Evolutionary conservation across 2,113 vertebrate genomes (phyloP).

Genomic region (Lucifuga dentata): DNA sequence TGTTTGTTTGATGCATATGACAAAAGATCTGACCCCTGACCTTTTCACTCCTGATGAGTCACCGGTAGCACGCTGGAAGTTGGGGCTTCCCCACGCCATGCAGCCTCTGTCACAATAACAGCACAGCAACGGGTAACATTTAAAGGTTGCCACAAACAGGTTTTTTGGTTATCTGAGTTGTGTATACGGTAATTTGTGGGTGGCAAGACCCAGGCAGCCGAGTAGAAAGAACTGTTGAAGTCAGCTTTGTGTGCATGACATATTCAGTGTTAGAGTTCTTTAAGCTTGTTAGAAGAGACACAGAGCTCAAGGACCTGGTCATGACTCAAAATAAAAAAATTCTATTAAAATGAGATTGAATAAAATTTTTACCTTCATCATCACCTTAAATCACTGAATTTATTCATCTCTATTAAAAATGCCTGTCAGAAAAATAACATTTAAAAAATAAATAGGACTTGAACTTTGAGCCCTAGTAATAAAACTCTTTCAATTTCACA

Average conservation of each 20-base stretch:
- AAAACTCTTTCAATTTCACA: too few species aligned
- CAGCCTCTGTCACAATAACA: conserved; percentile 17
- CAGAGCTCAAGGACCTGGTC: too few species aligned
- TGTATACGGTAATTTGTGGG: conserved; percentile 22
- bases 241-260: conserved; percentile 15
- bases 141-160: conserved; percentile 64
- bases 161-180: conserved; percentile 40
- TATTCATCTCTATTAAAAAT: too few species aligned
- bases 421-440: too few species aligned
- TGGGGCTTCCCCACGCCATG: conserved; percentile 60
- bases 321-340: too few species aligned
- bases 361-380: too few species aligned
- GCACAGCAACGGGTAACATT: conserved; percentile 61
- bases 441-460: too few species aligned
- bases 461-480: too few species aligned
- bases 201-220: conserved; percentile 5
- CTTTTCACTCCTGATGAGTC: conserved; percentile 74
- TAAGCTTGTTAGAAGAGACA: too few species aligned
- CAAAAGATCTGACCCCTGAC: conserved; percentile 76
- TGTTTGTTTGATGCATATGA: conserved; percentile 75
- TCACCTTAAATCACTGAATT: too few species aligned
- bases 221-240: conserved; percentile 22
- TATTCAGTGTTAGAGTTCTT: neutral
- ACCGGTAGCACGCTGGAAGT: conserved; percentile 41
- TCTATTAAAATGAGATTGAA: too few species aligned